Percentiles rank a stretch among this genome's conserved stretches.
Evolutionary conservation across 2,113 vertebrate species (phyloP).

Genomic region (Podarcis muralis): DNA sequence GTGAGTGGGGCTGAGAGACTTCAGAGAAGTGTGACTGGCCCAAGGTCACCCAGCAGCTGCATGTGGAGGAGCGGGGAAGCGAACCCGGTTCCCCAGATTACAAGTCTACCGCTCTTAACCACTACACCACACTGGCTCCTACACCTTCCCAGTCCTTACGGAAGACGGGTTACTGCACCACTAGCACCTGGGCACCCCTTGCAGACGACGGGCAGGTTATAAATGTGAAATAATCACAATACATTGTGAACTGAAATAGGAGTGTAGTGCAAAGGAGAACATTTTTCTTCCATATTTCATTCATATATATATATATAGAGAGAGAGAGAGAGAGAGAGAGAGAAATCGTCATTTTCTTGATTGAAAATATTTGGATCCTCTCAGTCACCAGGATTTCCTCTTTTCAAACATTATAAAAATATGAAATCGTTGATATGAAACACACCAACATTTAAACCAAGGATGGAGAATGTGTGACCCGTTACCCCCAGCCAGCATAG

Average conservation of each 20-base stretch:
- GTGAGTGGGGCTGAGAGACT: too few relatives aligned
- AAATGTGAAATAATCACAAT: background rate
- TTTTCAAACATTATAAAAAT: background rate
- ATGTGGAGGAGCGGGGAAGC: too few relatives aligned
- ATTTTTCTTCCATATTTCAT: background rate
- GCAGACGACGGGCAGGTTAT: too few relatives aligned
- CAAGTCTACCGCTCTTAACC: too few relatives aligned
- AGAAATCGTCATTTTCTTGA: background rate
- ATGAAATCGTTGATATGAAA: background rate
- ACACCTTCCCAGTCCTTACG: background rate
- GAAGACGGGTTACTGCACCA: background rate
- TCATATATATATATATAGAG: background rate
- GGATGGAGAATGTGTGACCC: too few relatives aligned
- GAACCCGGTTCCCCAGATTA: too few relatives aligned
- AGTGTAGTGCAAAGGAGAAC: background rate
- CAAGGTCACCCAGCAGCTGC: too few relatives aligned
- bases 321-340: too few relatives aligned
- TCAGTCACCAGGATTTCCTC: background rate
- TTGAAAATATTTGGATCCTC: too few relatives aligned
- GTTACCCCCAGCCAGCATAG: too few relatives aligned
- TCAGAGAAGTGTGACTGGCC: too few relatives aligned
- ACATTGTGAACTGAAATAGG: background rate
- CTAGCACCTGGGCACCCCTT: background rate
- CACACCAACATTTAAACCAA: background rate
- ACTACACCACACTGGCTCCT: too few relatives aligned